Percentiles rank a stretch among this genome's conserved stretches.
Evolutionary conservation across 2,888 invertebrate genomes (phyloP).

Genomic region (Lycocerus yunnanus): DNA sequence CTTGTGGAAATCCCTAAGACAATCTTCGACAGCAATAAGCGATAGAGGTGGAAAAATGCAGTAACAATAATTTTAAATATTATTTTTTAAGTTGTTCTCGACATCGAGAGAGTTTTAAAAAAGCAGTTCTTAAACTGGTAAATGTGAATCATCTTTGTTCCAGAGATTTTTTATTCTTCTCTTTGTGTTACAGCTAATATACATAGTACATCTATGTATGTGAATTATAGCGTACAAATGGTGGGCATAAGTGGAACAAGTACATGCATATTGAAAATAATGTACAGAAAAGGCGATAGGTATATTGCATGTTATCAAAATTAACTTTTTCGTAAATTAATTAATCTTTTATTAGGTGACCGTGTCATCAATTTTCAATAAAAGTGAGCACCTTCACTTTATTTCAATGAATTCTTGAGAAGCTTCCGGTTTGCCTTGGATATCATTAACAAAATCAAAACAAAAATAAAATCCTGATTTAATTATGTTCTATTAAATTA

Average conservation of each 20-base stretch:
- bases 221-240: not conserved
- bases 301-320: not conserved
- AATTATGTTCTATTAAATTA: conserved; percentile 1
- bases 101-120: too few species aligned
- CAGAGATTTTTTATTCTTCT: too few species aligned
- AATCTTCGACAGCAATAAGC: too few species aligned
- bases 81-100: too few species aligned
- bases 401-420: not conserved
- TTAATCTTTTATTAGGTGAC: not conserved
- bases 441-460: not conserved
- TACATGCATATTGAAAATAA: not conserved
- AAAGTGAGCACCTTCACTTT: not conserved
- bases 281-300: not conserved
- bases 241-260: not conserved
- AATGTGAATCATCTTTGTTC: too few species aligned
- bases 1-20: too few species aligned
- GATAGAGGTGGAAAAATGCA: too few species aligned
- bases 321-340: not conserved
- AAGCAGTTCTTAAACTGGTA: too few species aligned
- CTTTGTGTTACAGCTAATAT: too few species aligned
- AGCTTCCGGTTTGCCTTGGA: conserved; percentile 9
- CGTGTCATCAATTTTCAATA: conserved; percentile 1
- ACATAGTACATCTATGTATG: not conserved
- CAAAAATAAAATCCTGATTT: not conserved
- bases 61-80: too few species aligned